Evolutionary conservation across 30 jellyfish, hydroid and myxozoan genomes (phyloP).

Genomic region (Hydractinia echinata): DNA sequence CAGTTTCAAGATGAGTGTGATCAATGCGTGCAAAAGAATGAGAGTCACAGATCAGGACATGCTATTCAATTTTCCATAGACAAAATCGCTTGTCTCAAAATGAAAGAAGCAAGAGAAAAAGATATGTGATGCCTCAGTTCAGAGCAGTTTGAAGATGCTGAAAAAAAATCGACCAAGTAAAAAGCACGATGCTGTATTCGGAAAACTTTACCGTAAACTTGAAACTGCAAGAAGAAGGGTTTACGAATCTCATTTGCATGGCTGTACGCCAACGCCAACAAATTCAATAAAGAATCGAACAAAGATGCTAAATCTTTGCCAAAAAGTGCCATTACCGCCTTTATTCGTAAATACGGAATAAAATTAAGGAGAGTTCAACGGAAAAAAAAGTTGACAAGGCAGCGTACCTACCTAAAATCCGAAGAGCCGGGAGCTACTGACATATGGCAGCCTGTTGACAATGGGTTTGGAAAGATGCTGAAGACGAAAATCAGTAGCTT

Average conservation of each 20-base stretch:
- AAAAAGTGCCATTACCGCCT: slow-evolving; percentile 20
- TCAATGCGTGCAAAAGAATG: background rate
- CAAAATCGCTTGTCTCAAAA: slow-evolving; percentile 36
- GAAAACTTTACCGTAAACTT: slow-evolving; percentile 22
- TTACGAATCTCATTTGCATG: slow-evolving; percentile 28
- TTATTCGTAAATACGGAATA: slow-evolving; percentile 24
- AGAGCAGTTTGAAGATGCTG: slow-evolving; percentile 17
- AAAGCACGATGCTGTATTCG: slow-evolving; percentile 26
- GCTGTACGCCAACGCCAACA: slow-evolving; percentile 15
- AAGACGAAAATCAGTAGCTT: too few species aligned
- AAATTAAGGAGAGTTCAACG: slow-evolving; percentile 44
- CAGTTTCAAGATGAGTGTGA: slow-evolving; percentile 26
- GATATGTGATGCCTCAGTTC: background rate
- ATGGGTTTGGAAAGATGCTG: too few species aligned
- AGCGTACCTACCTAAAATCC: slow-evolving; percentile 11
- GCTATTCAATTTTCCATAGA: slow-evolving; percentile 34
- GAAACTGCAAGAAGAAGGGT: slow-evolving; percentile 23
- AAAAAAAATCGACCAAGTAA: slow-evolving; percentile 41
- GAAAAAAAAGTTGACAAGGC: slow-evolving; percentile 33
- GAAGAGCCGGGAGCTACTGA: too few species aligned
- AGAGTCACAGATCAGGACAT: background rate
- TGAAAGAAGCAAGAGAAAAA: slow-evolving; percentile 6
- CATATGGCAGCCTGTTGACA: too few species aligned
- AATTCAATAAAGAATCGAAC: slow-evolving; percentile 29
- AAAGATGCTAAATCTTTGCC: slow-evolving; percentile 16